These are phyloP conservation scores for Rhea americana DNA, from an alignment of 2,113 vertebrate species.

Conservation along the genomic window DNA sequence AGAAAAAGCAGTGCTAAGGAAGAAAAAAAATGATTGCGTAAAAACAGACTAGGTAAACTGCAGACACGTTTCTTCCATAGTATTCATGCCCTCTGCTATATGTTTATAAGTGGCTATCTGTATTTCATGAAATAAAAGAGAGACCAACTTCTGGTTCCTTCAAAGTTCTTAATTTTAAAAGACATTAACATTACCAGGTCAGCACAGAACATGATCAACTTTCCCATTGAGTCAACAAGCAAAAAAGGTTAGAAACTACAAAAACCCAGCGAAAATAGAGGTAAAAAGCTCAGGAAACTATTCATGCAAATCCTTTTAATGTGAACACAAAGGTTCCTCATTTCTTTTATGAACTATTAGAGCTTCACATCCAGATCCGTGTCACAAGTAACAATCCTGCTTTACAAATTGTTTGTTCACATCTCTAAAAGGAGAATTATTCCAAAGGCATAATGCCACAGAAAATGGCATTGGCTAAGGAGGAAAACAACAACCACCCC, in stretches of 20 bases:
- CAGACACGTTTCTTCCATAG: background rate
- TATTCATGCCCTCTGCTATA: background rate
- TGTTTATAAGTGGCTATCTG: background rate
- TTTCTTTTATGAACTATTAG: background rate
- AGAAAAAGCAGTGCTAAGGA: background rate
- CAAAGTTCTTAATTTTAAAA: background rate
- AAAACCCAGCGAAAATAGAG: background rate
- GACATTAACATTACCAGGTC: fast-evolving
- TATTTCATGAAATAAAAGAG: background rate
- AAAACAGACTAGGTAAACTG: background rate
- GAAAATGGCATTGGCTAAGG: background rate
- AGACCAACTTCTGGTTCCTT: background rate
- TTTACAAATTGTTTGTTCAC: background rate
- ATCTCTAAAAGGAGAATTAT: background rate
- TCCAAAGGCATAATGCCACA: background rate
- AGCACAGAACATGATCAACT: background rate
- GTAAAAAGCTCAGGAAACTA: background rate
- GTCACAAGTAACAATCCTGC: background rate
- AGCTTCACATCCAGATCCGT: background rate
- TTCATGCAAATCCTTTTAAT: background rate
- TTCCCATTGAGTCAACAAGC: background rate
- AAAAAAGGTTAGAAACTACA: background rate
- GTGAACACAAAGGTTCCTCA: background rate
- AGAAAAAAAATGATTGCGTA: background rate
- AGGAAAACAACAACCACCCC: background rate